Percentiles rank a stretch among this genome's conserved stretches.
Evolutionary conservation across 2,888 invertebrate genomes (phyloP).

Genomic region (Nycteola revayana): DNA sequence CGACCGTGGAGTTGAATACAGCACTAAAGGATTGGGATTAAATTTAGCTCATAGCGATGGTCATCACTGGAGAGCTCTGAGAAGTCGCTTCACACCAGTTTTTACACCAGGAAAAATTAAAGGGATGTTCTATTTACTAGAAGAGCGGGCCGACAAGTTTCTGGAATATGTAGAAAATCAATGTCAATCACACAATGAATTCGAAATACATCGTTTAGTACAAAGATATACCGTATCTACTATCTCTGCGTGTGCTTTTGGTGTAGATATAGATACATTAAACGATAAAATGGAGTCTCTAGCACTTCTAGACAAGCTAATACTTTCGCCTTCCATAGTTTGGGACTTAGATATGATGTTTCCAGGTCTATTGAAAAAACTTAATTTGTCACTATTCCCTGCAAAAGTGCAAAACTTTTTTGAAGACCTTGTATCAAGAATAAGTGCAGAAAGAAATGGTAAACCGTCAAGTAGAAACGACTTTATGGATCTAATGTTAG

Average conservation of each 20-base stretch:
- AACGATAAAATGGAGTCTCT: constrained; percentile 5
- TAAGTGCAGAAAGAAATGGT: constrained; percentile 24
- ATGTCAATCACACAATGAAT: constrained; percentile 11
- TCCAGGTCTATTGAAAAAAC: constrained; percentile 30
- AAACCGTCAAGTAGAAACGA: constrained; percentile 28
- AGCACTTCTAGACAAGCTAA: constrained; percentile 7
- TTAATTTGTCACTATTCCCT: constrained; percentile 26
- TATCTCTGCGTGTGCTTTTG: constrained; percentile 28
- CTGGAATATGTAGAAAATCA: background rate
- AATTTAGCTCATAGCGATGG: constrained; percentile 42
- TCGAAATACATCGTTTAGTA: constrained; percentile 20
- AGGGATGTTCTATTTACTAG: constrained; percentile 40
- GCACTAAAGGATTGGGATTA: constrained; percentile 33
- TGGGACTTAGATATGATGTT: constrained; percentile 30
- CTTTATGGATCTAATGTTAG: constrained; percentile 42
- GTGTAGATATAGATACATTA: constrained; percentile 22
- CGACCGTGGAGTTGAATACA: constrained; percentile 40
- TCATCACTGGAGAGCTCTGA: constrained; percentile 38
- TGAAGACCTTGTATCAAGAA: constrained; percentile 18
- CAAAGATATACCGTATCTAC: constrained; percentile 30
- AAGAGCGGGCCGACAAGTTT: constrained; percentile 30
- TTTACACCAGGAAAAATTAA: constrained; percentile 46
- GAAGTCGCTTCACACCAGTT: constrained; percentile 39
- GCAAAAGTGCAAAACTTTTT: constrained; percentile 17
- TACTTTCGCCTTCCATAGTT: constrained; percentile 12